Evolutionary conservation across 92 coral and sea anemone species (phyloP).

Genomic region (Palythoa caribaeorum): DNA sequence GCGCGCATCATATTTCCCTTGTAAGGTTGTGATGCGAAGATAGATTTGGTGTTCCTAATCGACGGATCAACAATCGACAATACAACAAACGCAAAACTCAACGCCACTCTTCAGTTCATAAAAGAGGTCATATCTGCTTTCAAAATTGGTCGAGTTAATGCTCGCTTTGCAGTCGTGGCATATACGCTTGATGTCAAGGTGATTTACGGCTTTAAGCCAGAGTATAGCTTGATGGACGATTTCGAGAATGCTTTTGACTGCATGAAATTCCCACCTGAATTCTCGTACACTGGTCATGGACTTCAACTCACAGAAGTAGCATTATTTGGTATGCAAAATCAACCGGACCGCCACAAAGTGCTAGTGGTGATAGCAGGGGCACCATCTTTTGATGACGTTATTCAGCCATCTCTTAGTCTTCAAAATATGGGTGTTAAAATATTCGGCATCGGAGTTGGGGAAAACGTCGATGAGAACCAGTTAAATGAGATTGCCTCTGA

Average conservation of each 20-base stretch:
- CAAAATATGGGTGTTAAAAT: slow-evolving; percentile 25
- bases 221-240: not conserved
- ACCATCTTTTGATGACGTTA: slow-evolving; percentile 17
- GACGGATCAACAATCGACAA: slow-evolving; percentile 10
- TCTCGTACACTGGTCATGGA: slow-evolving; percentile 19
- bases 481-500: slow-evolving; percentile 28
- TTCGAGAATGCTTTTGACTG: slow-evolving; percentile 10
- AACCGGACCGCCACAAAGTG: not conserved
- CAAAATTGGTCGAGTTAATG: slow-evolving; percentile 19
- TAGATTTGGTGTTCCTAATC: slow-evolving; percentile 35
- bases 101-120: slow-evolving; percentile 18
- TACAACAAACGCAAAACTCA: not conserved
- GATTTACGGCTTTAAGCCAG: slow-evolving; percentile 34
- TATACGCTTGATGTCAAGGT: slow-evolving; percentile 24
- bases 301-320: slow-evolving; percentile 22
- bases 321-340: slow-evolving; percentile 11
- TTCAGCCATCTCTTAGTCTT: slow-evolving; percentile 19
- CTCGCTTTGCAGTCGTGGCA: slow-evolving; percentile 39
- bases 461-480: slow-evolving; percentile 24
- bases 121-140: slow-evolving; percentile 25
- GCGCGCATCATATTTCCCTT: not conserved
- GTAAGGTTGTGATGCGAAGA: slow-evolving; percentile 30
- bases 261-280: not conserved
- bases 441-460: slow-evolving; percentile 29
- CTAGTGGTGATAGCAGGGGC: slow-evolving; percentile 19